Percentiles rank a stretch among this genome's conserved stretches.
phyloP scores from a whole-genome alignment of 2,888 invertebrate species.

The Dolomedes plantarius region DNA sequence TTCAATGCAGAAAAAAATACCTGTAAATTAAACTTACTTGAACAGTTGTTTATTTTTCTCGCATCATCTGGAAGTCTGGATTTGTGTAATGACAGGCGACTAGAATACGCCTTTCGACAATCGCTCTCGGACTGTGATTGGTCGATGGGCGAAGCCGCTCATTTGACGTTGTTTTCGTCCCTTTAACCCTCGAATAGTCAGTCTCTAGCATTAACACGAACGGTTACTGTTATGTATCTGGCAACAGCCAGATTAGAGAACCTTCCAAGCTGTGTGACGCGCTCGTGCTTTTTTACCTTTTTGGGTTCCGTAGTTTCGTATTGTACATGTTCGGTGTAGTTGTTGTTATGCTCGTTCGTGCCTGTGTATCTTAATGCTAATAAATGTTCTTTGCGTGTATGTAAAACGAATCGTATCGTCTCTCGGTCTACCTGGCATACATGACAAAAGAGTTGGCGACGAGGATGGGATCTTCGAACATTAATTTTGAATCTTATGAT shows the following conservation, averaged over 20 bases:
- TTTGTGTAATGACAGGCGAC: too few species aligned
- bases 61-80: too few species aligned
- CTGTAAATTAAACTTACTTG: too few species aligned
- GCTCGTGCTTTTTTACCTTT: too few species aligned
- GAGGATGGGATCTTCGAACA: slow-evolving; percentile 46
- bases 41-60: too few species aligned
- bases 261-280: slow-evolving; percentile 35
- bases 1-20: too few species aligned
- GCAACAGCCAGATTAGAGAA: slow-evolving; percentile 44
- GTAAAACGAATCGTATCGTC: slow-evolving; percentile 51
- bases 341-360: slow-evolving; percentile 25
- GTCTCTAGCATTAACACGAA: too few species aligned
- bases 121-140: too few species aligned
- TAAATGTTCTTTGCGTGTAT: slow-evolving; percentile 49
- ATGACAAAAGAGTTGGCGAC: slow-evolving; percentile 39
- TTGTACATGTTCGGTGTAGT: slow-evolving; percentile 5
- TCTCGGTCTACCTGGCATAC: slow-evolving; percentile 41
- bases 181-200: too few species aligned
- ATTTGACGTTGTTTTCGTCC: too few species aligned
- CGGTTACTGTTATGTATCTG: slow-evolving; percentile 46
- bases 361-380: slow-evolving; percentile 43
- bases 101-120: too few species aligned
- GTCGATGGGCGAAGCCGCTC: too few species aligned
- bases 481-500: slow-evolving; percentile 51
- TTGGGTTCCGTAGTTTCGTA: slow-evolving; percentile 20